phyloP scores from a whole-genome alignment of 2,888 invertebrate species.

The Trachelus tabidus region DNA sequence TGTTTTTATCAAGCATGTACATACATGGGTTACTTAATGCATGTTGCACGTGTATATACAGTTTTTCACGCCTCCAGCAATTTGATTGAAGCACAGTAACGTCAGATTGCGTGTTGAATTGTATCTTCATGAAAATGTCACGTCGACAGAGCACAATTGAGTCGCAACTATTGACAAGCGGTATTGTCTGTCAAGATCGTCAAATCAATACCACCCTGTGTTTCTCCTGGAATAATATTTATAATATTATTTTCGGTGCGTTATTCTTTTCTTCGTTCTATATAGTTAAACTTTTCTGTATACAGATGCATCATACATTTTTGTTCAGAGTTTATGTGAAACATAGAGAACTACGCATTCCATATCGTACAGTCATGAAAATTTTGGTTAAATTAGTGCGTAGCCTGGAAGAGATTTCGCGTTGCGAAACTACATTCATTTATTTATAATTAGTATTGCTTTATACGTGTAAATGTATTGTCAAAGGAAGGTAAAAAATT shows the following conservation, averaged over 20 bases:
- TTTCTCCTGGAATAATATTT: background rate
- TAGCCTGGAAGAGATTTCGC: background rate
- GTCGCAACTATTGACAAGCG: background rate
- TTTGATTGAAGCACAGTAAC: background rate
- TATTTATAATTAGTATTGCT: background rate
- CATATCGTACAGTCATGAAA: background rate
- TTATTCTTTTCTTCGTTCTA: background rate
- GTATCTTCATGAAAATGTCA: background rate
- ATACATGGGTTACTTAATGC: background rate
- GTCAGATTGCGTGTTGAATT: background rate
- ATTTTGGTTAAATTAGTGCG: background rate
- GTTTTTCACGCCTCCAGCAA: background rate
- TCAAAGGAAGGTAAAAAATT: background rate
- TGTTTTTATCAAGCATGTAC: background rate
- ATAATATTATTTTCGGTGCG: background rate
- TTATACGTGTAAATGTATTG: background rate
- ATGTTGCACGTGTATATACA: background rate
- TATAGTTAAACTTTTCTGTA: background rate
- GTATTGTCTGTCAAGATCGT: background rate
- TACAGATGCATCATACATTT: background rate
- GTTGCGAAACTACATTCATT: background rate
- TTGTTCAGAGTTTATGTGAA: background rate
- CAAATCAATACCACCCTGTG: background rate
- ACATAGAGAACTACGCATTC: background rate
- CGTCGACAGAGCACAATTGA: background rate